Base-by-base conservation (phyloP, 2,797 vertebrate genomes). In the Glyptemys insculpta region DNA sequence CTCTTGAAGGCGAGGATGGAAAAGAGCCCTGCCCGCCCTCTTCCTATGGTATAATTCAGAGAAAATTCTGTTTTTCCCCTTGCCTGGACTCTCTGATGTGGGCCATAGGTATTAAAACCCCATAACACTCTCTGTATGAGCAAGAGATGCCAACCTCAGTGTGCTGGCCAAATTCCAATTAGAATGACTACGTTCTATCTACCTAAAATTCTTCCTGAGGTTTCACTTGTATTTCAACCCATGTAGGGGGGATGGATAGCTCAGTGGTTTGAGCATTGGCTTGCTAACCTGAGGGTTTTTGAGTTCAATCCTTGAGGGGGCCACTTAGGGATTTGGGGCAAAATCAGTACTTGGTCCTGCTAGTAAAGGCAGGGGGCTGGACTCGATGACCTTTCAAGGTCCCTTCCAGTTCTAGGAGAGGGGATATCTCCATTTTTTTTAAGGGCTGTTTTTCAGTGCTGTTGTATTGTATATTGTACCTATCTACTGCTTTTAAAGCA, bases 401-500 rank as follows among this genome's bases (percentile, higher is more conserved):
- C 44, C 44, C 44, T 44, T 44, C 44, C 44, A 44, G 44, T 44
- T 44, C 44, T 44, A 44, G 44, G 44, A 44, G 44, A 44, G 7
- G 2, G 44, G 44, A 44, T 44, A 44, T 2, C 44, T 44, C 44
- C 44, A 44, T 44, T 44, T 44, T 44, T 44, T 44, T 44, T 44
- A 44, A 44, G 6, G 7, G 91, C 59, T 34, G 14, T 12, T 83
- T 89, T 79, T 72, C 8, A 65, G 1, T 62, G 52, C 62, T 0
- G 0, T n/a, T n/a, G n/a, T n/a, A n/a, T n/a, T n/a, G n/a, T 16
- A 74, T 18, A 4, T 1, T 2, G 19, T 65, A 19, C 11, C 4
- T 1, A 3, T 80, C 15, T 25, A 6, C 80, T 83, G 54, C 29
- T 85, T 52, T 49, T 68, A 31, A 84, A 89, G 11, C 27, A 68